Percentiles rank a stretch among this genome's conserved stretches.
Conservation (phyloP, 2,113 vertebrate genomes). For the Edolisoma coerulescens region DNA sequence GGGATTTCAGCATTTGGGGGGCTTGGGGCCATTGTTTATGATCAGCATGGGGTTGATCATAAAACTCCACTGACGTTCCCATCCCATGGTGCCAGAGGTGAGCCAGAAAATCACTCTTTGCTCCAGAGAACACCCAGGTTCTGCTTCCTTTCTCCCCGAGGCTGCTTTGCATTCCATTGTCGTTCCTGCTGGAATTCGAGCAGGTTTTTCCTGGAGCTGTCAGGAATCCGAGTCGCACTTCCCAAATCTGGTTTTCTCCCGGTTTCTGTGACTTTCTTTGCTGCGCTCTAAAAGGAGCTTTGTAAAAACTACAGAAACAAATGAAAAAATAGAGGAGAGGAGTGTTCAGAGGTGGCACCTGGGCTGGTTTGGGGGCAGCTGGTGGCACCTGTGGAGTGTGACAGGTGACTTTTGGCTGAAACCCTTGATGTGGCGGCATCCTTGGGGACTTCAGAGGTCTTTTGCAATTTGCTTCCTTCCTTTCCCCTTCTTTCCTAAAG, state of each 20-base stretch:
- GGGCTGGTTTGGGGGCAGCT: background rate
- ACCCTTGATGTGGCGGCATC: background rate
- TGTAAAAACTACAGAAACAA: background rate
- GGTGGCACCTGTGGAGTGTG: background rate
- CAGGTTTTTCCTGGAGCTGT: background rate
- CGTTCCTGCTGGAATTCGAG: background rate
- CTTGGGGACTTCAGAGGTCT: background rate
- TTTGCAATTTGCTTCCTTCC: too few relatives aligned
- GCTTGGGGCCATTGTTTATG: rapidly evolving
- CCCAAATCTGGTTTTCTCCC: background rate
- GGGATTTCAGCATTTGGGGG: background rate
- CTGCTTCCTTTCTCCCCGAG: background rate
- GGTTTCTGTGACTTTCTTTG: background rate
- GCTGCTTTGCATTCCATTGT: background rate
- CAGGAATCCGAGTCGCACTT: background rate
- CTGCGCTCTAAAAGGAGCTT: background rate
- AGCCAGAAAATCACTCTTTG: background rate
- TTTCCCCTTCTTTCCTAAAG: background rate
- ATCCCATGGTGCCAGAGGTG: background rate
- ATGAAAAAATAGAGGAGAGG: rapidly evolving
- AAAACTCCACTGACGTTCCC: background rate
- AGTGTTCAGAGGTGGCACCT: background rate
- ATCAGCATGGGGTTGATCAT: rapidly evolving
- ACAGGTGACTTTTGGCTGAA: background rate
- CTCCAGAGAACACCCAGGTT: background rate